Evolutionary conservation across 2,797 vertebrate species (phyloP), one percentile per base, ranked within the genome.

Genomic region (Chiroxiphia lanceolata): DNA sequence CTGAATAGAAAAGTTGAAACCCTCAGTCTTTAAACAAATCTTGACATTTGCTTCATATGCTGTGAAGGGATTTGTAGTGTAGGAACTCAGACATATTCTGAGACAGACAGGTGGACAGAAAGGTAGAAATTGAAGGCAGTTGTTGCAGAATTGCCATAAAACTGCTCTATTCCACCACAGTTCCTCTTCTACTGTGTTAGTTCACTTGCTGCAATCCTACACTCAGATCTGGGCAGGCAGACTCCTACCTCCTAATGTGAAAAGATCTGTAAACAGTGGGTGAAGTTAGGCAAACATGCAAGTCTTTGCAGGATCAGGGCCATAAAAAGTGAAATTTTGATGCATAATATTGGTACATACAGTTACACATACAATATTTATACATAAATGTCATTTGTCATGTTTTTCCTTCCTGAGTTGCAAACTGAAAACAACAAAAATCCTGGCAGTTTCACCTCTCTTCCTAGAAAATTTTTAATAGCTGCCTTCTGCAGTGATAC

Each of bases 381-480:
- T 80, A 80, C 26, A 67, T 64, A 70, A 78, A 90, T 65, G 45
- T 72, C 8, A 82, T 47, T 93, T 0, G 0, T 67, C 56, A 18
- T 59, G 47, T 45, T 86, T 87, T 87, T 85, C 64, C 47, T 92
- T 88, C 50, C 69, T 87, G 79, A 87, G 38, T 61, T 69, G 65
- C 45, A 88, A 70, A 71, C 71, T 69, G 57, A 87, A 61, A 40
- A 36, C 33, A 82, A 74, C 29, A 92, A 56, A 93, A 92, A 65
- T 81, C 61, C 69, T 72, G 82, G n/a, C 67, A 91, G 57, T 71
- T 57, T 93, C 42, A 83, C 57, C 78, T 91, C 79, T 87, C 65
- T 92, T 85, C 45, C 50, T 20, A 69, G 57, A 31, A 92, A 92
- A 76, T 57, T 87, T 94, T 91, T 83, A 94, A 89, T 75, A 94